Evolutionary conservation across 2,888 invertebrate genomes (phyloP), one percentile per base, ranked within the genome.

Genomic region (Aphrophora alni): DNA sequence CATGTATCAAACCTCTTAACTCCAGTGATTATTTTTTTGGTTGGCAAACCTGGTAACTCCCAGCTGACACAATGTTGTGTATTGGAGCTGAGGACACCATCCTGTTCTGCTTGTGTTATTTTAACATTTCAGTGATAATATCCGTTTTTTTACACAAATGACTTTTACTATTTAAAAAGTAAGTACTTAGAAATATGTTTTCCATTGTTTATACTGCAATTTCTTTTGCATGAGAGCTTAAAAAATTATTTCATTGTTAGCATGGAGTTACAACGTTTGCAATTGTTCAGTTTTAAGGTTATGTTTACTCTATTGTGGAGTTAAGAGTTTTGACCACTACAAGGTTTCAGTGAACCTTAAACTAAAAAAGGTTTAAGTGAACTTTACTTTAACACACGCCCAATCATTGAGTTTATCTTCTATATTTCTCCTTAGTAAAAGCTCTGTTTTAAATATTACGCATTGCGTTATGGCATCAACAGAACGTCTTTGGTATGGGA

Each of bases 21-120:
- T 75, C 38, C 75, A 24, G 44, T 38, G 8, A 25, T 75, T 38
- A 38, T 21, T 75, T 75, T 75, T 75, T 1, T 75, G 14, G 75
- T 75, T 75, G 75, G 75, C 75, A 75, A 44, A 75, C 75, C 75
- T 75, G 75, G 75, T 75, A 75, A 75, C 75, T 75, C 75, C 75
- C 44, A 75, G 44, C 24, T 44, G 44, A 21, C 10, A 3, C 17
- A 26, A 26, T 27, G 75, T 38, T 5, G 75, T 75, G 38, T 38
- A 38, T 38, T 17, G 21, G 5, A 75, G 38, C 21, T 75, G 75
- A 75, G 21, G 21, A 44, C 75, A 75, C 38, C 4, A 14, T 26
- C 24, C 2, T 44, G 75, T 25, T 38, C 12, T n/a, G 75, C 75
- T 44, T 25, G 3, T 38, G 38, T 75, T 38, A 24, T 21, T 12